Percentiles rank a stretch among this genome's conserved stretches.
phyloP scores from a whole-genome alignment of 2,113 vertebrate genomes.

The Eonycteris spelaea region DNA sequence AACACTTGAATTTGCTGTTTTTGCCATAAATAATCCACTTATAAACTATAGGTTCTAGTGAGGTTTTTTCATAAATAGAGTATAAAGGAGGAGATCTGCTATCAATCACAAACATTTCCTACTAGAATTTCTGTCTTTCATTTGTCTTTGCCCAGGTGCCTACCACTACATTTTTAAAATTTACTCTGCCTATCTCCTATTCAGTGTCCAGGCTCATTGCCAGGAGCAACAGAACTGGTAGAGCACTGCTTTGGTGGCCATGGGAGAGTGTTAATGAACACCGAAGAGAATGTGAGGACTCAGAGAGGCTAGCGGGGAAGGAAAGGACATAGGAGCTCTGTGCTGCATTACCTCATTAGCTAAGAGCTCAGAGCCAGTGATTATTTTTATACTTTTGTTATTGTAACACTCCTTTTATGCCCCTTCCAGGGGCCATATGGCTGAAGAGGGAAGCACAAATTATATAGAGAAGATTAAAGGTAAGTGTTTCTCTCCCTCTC shows the following conservation, averaged over 20 bases:
- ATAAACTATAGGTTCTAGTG: neutral
- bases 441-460: neutral
- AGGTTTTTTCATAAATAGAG: neutral
- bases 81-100: neutral
- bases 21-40: neutral
- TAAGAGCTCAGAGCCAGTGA: neutral
- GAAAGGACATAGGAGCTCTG: neutral
- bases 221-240: neutral
- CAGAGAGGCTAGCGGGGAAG: neutral
- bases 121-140: neutral
- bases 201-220: neutral
- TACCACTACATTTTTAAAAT: neutral
- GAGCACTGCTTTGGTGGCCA: neutral
- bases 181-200: neutral
- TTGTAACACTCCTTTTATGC: neutral
- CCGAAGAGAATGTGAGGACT: neutral
- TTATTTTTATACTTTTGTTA: neutral
- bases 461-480: neutral
- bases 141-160: neutral
- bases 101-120: neutral
- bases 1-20: neutral
- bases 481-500: neutral
- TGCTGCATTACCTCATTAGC: neutral
- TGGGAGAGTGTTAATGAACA: neutral
- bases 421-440: neutral